Base-by-base conservation (phyloP, 2,888 invertebrate species). In the Pseudococcus viburni region DNA sequence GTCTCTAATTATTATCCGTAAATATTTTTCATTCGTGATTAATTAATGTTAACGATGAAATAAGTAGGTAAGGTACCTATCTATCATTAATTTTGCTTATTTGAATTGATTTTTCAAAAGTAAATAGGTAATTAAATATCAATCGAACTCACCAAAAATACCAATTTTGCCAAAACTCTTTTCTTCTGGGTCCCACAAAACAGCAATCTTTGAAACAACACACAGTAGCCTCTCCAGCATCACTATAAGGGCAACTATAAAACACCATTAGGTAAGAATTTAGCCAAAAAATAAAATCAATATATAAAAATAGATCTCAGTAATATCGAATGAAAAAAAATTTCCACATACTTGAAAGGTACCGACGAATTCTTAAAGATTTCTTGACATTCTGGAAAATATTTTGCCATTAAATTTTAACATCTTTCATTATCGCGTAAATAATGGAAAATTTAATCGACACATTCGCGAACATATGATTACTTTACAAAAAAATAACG, bases 131-230 rank as follows among this genome's bases (percentile, higher is more conserved):
- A 51, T 51, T 15, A 68, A n/a, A 22, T 12, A 68, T 68, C 2
- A 11, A n/a, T 9, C 0, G 12, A 85, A 89, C 91, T 89, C 89
- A 91, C 91, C 91, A 91, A 89, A 91, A 91, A 89, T 90, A 91
- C 91, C 91, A 91, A 68, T 90, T 91, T 87, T 90, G 90, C 91
- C 90, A 91, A 17, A 90, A 86, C 64, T 90, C 90, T 22, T 89
- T 89, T 59, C 89, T 89, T 12, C 90, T 89, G 42, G 90, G 88
- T 33, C 89, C 90, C 22, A 90, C 89, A 42, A 90, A 89, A 86
- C 90, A 90, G 77, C 90, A 90, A 46, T 89, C 89, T 12, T 89
- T 89, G 15, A 89, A 84, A 83, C 90, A 90, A 83, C 90, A 90
- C n/a, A 90, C 84, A 11, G 89, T 84, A 51, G 83, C 87, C 15